Evolutionary conservation across 2,113 vertebrate genomes (phyloP).

Genomic region (Lates calcarifer): DNA sequence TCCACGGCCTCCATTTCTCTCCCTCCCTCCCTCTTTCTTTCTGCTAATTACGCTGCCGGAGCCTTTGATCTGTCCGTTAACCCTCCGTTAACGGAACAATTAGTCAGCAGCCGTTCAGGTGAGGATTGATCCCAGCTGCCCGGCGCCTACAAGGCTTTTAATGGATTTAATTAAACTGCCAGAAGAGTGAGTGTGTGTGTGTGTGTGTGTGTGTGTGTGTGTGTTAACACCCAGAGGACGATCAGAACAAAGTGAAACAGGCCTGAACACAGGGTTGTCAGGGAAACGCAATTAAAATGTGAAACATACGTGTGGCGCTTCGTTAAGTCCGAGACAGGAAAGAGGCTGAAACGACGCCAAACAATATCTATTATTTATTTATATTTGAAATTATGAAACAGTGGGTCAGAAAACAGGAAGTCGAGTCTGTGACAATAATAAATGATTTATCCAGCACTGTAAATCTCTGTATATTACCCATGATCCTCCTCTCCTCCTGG

Average conservation of each 20-base stretch:
- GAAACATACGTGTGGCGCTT: conserved; percentile 45
- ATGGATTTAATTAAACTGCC: conserved; percentile 83
- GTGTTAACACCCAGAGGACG: conserved; percentile 40
- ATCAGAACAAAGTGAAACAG: conserved; percentile 60
- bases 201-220: conserved; percentile 37
- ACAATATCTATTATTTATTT: background rate
- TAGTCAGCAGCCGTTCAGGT: conserved; percentile 83
- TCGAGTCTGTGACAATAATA: no score
- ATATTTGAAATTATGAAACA: conserved; percentile 43
- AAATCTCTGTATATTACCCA: no score
- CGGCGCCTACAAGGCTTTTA: conserved; percentile 78
- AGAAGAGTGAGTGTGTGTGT: conserved; percentile 29
- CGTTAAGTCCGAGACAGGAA: conserved; percentile 32
- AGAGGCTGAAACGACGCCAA: background rate
- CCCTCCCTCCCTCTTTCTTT: no score
- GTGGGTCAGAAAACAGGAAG: conserved; percentile 15
- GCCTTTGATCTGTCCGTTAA: conserved; percentile 84
- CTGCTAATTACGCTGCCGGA: conserved; percentile 69
- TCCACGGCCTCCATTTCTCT: conserved; percentile 49
- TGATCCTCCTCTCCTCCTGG: no score
- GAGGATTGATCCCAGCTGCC: conserved; percentile 78
- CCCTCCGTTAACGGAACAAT: conserved; percentile 79
- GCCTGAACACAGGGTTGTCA: conserved; percentile 62
- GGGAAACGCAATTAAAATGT: conserved; percentile 63
- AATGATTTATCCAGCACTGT: no score